Conservation (phyloP, 2,888 invertebrate genomes). For the Philonicus albiceps region DNA sequence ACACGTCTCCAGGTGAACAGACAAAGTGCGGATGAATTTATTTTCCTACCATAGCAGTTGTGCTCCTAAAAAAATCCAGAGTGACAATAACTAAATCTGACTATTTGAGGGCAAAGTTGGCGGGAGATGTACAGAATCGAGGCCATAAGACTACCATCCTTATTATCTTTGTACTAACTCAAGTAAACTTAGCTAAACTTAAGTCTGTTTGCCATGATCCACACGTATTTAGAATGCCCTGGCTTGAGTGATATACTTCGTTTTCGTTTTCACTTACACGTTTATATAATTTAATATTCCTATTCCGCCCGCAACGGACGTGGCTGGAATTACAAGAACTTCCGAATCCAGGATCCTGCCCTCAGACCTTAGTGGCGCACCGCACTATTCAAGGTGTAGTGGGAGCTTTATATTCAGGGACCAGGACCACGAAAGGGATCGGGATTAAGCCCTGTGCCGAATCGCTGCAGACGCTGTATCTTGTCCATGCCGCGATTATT, state of each 20-base stretch:
- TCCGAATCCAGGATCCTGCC: background rate
- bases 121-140: background rate
- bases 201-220: conserved; percentile 8
- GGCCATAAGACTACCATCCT: background rate
- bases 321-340: conserved; percentile 13
- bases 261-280: conserved; percentile 31
- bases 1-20: background rate
- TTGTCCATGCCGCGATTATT: conserved; percentile 38
- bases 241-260: conserved; percentile 34
- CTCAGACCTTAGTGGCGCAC: background rate
- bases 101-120: background rate
- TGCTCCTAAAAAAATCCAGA: background rate
- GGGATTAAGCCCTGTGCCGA: background rate
- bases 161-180: background rate
- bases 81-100: background rate
- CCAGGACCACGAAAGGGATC: background rate
- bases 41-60: background rate
- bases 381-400: conserved; percentile 14
- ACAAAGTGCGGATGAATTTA: background rate
- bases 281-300: conserved; percentile 47
- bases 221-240: conserved; percentile 14
- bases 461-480: background rate
- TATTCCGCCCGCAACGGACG: conserved; percentile 23
- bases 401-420: background rate
- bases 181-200: background rate